phyloP scores from a whole-genome alignment of 2,888 invertebrate species.

The Nomada hirtipes region DNA sequence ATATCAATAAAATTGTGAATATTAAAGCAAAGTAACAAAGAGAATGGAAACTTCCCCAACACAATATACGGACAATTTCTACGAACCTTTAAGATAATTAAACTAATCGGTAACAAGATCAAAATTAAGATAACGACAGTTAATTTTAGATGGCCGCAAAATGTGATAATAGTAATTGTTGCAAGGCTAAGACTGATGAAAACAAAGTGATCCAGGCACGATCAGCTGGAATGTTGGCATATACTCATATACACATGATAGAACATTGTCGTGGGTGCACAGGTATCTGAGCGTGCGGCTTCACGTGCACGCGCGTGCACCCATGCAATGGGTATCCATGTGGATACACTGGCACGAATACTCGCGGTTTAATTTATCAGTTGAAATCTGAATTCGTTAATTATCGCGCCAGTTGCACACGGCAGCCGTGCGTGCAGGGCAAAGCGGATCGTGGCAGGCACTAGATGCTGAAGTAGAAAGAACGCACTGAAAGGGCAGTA shows the following conservation, averaged over 20 bases:
- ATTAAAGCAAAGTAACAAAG: too few species aligned
- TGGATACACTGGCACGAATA: conserved; percentile 13
- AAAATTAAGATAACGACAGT: too few species aligned
- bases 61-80: too few species aligned
- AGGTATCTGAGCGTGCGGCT: conserved; percentile 28
- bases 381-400: conserved; percentile 79
- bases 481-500: neutral
- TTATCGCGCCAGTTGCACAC: conserved; percentile 71
- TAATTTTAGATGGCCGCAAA: too few species aligned
- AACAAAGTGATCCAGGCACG: neutral
- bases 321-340: conserved; percentile 15
- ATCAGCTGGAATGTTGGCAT: conserved; percentile 5
- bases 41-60: too few species aligned
- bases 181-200: neutral
- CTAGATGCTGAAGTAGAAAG: conserved; percentile 18
- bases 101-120: too few species aligned
- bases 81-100: too few species aligned
- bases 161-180: neutral
- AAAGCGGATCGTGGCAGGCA: conserved; percentile 32
- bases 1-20: too few species aligned
- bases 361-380: conserved; percentile 70
- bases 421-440: conserved; percentile 62
- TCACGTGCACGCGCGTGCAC: conserved; percentile 33
- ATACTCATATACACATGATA: conserved; percentile 16
- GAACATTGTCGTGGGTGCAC: conserved; percentile 7